Evolutionary conservation across 1,140 invertebrate genomes (phyloP), one percentile per base, ranked within the genome.

Genomic region (Trichonephila clavipes): DNA sequence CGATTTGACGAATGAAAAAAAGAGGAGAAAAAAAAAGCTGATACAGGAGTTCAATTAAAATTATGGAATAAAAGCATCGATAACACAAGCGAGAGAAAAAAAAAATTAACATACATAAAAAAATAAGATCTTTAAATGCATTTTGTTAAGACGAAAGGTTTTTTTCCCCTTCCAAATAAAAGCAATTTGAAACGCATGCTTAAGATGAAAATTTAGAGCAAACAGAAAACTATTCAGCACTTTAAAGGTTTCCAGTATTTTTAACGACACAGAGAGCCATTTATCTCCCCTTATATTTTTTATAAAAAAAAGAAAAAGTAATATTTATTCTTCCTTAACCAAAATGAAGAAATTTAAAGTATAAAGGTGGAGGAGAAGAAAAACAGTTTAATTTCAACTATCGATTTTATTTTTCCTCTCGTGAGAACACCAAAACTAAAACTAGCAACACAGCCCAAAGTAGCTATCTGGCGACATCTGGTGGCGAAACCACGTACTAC

Each of bases 381-480:
- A 85, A 19, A 85, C 40, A 85, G n/a, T 85, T 85, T 61, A 86
- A 86, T 86, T 61, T 86, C 87, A 69, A 44, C 40, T 59, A 89
- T 89, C 40, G 87, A 89, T 88, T 88, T 88, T 40, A 64, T 24
- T 40, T 21, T 58, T 24, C 83, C 44, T 10, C 51, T 12, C 34
- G 34, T 40, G 34, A 40, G 51, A 7, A 8, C 8, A 85, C 44
- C 51, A 24, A 19, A 58, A 59, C 51, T 85, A 34, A 66, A 62
- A 34, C 40, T 34, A 24, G n/a, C 59, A 12, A 19, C 85, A 21
- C 18, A 44, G 34, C 51, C 5, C 8, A 24, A n/a, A 83, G 19
- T 83, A 59, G 82, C 61, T 62, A 51, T 18, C 82, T 87, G 82
- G 28, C 77, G 90, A 40, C 90, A 92, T 92, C 90, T 92, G 61